Evolutionary conservation across 2,797 vertebrate genomes (phyloP).

Genomic region (Neopelma chrysocephalum): DNA sequence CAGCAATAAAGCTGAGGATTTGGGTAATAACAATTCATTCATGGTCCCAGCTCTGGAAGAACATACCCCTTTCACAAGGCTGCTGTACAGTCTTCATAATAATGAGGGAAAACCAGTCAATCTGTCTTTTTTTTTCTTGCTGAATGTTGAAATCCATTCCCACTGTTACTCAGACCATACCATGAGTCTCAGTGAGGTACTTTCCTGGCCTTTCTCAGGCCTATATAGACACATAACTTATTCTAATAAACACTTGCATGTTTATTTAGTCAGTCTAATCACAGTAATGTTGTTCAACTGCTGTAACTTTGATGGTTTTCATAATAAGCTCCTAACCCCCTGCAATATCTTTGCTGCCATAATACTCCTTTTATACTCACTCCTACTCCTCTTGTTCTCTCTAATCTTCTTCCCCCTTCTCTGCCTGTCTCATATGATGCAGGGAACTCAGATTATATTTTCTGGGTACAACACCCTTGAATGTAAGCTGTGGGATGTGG

Average conservation of each 20-base stretch:
- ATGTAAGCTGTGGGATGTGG: conserved; percentile 12
- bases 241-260: background rate
- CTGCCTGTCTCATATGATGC: background rate
- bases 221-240: background rate
- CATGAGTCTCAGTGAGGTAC: background rate
- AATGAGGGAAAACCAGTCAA: background rate
- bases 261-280: background rate
- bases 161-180: background rate
- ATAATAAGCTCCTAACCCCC: background rate
- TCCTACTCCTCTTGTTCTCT: conserved; percentile 31
- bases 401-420: background rate
- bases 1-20: background rate
- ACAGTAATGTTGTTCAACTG: background rate
- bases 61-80: background rate
- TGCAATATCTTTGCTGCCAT: background rate
- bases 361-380: background rate
- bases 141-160: background rate
- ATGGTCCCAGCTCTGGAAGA: background rate
- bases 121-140: background rate
- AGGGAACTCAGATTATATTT: conserved; percentile 2
- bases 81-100: background rate
- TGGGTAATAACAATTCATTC: background rate
- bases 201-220: background rate
- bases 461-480: background rate
- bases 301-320: background rate